Conservation (phyloP, 2,113 vertebrate genomes). For the Periophthalmus modestus region DNA sequence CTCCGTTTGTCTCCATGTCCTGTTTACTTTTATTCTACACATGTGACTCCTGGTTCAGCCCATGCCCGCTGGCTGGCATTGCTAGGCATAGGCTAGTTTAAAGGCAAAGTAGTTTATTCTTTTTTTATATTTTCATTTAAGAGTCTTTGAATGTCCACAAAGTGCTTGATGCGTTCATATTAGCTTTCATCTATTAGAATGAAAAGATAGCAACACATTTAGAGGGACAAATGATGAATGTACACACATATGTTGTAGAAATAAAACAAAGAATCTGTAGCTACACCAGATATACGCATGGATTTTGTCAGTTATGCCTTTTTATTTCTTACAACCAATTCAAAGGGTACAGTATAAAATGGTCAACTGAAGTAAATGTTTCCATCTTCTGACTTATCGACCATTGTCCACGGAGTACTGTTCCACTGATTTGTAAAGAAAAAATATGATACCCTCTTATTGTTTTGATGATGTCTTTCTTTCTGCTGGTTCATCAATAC, state of each 20-base stretch:
- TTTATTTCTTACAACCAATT: neutral
- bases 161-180: neutral
- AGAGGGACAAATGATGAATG: neutral
- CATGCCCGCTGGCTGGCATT: constrained; percentile 44
- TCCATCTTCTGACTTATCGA: neutral
- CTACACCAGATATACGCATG: neutral
- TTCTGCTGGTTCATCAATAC: constrained; percentile 34
- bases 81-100: neutral
- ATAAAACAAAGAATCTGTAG: no score
- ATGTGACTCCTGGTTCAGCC: constrained; percentile 56
- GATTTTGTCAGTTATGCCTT: neutral
- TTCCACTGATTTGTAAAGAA: neutral
- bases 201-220: neutral
- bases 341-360: neutral
- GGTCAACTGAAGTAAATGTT: neutral
- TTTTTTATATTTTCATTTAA: neutral
- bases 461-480: constrained; percentile 47
- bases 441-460: neutral
- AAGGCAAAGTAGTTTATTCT: neutral
- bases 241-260: neutral
- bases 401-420: neutral
- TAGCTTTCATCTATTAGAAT: neutral
- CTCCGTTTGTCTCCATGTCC: constrained; percentile 56
- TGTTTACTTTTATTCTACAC: constrained; percentile 56
- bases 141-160: neutral